Conservation (phyloP, 2,888 invertebrate species). For the Salticus scenicus region DNA sequence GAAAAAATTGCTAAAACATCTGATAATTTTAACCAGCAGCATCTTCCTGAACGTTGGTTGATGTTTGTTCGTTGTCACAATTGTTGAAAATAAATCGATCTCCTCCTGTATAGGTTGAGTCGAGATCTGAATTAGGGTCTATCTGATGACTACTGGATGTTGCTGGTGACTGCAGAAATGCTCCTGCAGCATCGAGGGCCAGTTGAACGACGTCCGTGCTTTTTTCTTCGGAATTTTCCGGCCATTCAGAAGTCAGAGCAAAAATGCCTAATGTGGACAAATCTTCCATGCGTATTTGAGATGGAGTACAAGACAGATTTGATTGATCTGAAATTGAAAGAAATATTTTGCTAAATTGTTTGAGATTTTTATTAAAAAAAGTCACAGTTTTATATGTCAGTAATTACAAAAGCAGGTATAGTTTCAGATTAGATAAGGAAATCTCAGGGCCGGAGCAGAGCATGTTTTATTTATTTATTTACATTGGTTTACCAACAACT, state of each 20-base stretch:
- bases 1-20: too few species aligned
- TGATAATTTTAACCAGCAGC: background rate
- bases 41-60: background rate
- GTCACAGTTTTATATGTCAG: too few species aligned
- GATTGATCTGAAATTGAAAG: conserved; percentile 13
- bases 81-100: background rate
- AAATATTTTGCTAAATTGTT: too few species aligned
- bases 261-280: conserved; percentile 39
- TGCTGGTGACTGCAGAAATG: conserved; percentile 19
- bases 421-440: too few species aligned
- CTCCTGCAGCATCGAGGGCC: conserved; percentile 48
- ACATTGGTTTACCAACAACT: too few species aligned
- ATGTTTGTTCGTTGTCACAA: background rate
- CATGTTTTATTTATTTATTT: too few species aligned
- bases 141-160: background rate
- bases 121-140: background rate
- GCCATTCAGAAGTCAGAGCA: conserved; percentile 38
- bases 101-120: background rate
- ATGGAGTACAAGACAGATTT: background rate
- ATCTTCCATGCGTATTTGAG: conserved; percentile 45
- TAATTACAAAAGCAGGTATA: too few species aligned
- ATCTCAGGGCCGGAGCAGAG: too few species aligned
- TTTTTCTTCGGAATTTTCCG: conserved; percentile 19
- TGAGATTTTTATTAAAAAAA: background rate
- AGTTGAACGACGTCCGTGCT: conserved; percentile 49